Evolutionary conservation across 2,888 invertebrate species (phyloP), one percentile per base, ranked within the genome.

Genomic region (Coenonympha glycerion): DNA sequence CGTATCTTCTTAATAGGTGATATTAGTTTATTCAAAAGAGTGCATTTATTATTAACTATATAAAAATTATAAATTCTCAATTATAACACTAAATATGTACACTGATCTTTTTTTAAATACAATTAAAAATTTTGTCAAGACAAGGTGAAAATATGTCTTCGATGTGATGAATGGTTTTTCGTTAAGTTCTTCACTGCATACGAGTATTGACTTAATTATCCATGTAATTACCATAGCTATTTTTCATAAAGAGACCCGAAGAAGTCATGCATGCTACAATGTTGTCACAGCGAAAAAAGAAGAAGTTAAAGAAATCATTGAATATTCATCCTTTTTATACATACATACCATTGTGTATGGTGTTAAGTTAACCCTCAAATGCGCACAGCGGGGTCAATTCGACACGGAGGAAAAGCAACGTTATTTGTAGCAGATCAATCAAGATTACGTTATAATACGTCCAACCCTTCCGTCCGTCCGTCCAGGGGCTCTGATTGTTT

Each of bases 371-470:
- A 33, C 50, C 37, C 46, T 39, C 52, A 24, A 28, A 47, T n/a
- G 24, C 30, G 47, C 39, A 31, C 36, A 44, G 47, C 30, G 48
- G 47, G 44, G 55, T 50, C 37, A 62, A 63, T 68, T 63, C 69
- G 69, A 68, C 71, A 37, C 48, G 45, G 49, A 53, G 50, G 48
- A 70, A 68, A 68, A 47, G 74, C 73, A 71, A 71, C 70, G 71
- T 80, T 57, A 81, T 86, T 85, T 81, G 85, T 80, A 73, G 68
- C 71, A 75, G 79, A 86, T 86, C 85, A 79, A 85, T 86, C 86
- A 85, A 86, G 85, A 86, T 85, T 84, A 55, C 48, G 52, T 52
- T 47, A 50, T 46, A 46, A 46, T 46, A 83, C 71, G 72, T 72
- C 76, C 77, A 79, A 80, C 83, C 84, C 83, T 79, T 78, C 63